These are phyloP conservation scores for Echinometra lucunter DNA, from an alignment of 53 echinoderm and acorn worm species.

Conservation along the genomic window DNA sequence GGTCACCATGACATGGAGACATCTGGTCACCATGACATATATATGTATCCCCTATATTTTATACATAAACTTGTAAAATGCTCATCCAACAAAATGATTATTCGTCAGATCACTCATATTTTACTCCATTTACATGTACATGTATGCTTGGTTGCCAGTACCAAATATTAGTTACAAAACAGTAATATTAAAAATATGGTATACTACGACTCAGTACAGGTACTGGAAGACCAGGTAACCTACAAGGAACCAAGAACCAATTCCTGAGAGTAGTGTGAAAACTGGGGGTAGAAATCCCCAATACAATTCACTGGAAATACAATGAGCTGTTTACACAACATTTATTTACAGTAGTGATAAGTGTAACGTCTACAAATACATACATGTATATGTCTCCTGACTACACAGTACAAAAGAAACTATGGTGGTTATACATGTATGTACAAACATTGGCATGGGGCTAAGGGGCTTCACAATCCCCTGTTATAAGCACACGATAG, in stretches of 20 bases:
- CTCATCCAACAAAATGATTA: too few relatives aligned
- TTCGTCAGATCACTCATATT: too few relatives aligned
- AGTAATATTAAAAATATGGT: too few relatives aligned
- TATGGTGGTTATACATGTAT: conserved; percentile 21
- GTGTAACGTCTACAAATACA: conserved; percentile 41
- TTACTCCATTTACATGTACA: too few relatives aligned
- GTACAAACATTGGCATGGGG: neutral
- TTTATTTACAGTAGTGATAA: conserved; percentile 16
- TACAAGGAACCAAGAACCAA: neutral
- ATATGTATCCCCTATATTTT: too few relatives aligned
- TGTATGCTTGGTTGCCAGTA: too few relatives aligned
- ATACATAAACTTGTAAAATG: too few relatives aligned
- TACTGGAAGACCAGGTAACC: neutral
- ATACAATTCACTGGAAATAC: neutral
- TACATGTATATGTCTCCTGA: conserved; percentile 31
- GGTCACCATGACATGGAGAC: too few relatives aligned
- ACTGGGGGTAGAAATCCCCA: neutral
- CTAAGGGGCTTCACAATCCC: conserved; percentile 50
- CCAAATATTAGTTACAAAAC: too few relatives aligned
- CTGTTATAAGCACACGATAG: neutral
- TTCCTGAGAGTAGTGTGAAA: conserved; percentile 19
- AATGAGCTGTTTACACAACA: conserved; percentile 39
- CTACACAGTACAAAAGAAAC: neutral
- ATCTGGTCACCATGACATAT: too few relatives aligned
- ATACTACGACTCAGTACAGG: neutral